phyloP scores from a whole-genome alignment of 2,888 invertebrate species.

The Mesopsocus fuscifrons region DNA sequence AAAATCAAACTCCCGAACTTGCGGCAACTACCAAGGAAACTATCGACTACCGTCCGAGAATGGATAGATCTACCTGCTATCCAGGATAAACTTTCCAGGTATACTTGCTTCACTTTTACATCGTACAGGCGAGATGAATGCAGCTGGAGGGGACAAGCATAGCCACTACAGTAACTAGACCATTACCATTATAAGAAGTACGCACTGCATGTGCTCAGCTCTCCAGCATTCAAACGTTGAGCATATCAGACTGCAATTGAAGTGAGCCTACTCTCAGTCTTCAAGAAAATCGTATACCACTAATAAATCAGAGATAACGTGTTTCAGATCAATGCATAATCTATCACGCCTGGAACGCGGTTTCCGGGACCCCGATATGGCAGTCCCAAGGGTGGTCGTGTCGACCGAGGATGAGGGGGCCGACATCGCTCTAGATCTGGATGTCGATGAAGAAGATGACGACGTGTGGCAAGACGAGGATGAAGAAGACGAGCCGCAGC shows the following conservation, averaged over 20 bases:
- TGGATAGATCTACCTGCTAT: background rate
- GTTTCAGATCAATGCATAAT: background rate
- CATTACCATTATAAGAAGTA: no score
- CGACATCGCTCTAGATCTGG: conserved; percentile 1
- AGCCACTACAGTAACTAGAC: no score
- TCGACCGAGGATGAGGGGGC: background rate
- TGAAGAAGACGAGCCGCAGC: conserved; percentile 12
- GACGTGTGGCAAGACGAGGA: conserved; percentile 11
- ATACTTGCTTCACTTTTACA: no score
- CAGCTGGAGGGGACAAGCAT: no score
- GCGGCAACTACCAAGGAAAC: conserved; percentile 1
- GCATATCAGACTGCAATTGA: no score
- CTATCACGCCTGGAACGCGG: background rate
- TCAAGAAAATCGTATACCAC: no score
- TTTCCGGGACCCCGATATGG: background rate
- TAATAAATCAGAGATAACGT: no score
- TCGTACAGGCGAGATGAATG: no score
- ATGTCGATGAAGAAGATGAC: conserved; percentile 11
- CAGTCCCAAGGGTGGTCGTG: conserved; percentile 1
- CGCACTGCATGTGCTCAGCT: no score
- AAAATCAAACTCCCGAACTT: no score
- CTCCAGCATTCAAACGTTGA: no score
- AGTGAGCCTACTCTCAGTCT: no score
- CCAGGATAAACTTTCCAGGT: background rate
- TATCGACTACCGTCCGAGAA: conserved; percentile 1